Conservation (phyloP, 2,797 vertebrate species). For the Danio jaintianensis region DNA sequence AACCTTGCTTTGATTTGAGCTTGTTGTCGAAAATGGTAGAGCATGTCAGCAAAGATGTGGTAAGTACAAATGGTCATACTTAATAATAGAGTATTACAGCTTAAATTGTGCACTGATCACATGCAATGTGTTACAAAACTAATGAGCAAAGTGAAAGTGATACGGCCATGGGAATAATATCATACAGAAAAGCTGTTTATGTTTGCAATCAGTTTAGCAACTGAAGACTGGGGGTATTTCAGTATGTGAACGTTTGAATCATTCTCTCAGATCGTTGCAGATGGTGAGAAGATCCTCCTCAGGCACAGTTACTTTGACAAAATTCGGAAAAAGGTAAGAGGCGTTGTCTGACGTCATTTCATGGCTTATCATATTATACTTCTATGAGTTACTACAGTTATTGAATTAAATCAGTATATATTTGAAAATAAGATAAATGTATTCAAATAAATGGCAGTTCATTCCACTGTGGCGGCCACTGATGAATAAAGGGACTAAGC, state of each 20-base stretch:
- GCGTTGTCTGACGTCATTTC: background rate
- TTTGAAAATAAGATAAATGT: background rate
- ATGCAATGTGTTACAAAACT: background rate
- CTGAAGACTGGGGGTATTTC: background rate
- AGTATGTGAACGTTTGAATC: background rate
- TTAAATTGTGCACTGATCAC: background rate
- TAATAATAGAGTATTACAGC: background rate
- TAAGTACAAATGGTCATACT: slow-evolving; percentile 36
- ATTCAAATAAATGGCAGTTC: too few species aligned
- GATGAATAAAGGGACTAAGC: too few species aligned
- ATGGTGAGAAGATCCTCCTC: slow-evolving; percentile 56
- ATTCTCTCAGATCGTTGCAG: slow-evolving; percentile 35
- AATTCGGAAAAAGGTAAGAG: slow-evolving; percentile 52
- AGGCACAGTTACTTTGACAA: slow-evolving; percentile 50
- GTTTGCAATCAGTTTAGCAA: background rate
- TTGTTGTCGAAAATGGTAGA: slow-evolving; percentile 10
- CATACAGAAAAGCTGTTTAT: background rate
- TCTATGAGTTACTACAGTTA: background rate
- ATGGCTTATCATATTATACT: background rate
- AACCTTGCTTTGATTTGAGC: slow-evolving; percentile 52
- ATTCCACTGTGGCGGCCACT: too few species aligned
- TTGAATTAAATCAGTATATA: background rate
- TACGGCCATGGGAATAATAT: background rate
- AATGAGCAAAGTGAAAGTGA: background rate
- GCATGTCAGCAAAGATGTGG: slow-evolving; percentile 45